Conservation (phyloP, 2,113 vertebrate species). For the Bos indicus region DNA sequence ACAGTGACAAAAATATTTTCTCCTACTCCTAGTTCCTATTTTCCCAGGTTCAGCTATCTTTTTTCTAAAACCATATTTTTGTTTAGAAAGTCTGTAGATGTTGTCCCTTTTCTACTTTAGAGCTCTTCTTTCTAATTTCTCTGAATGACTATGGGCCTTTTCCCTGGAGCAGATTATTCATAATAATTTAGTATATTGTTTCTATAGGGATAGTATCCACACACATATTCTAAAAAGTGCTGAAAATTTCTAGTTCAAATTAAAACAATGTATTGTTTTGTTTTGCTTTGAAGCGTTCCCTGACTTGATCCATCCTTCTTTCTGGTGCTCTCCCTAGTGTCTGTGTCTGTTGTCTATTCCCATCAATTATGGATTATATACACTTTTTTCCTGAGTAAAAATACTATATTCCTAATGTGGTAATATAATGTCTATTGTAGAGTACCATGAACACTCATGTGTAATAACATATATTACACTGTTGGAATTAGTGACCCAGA, state of each 20-base stretch:
- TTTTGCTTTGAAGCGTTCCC: not conserved
- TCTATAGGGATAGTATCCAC: not conserved
- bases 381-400: not conserved
- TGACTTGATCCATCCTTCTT: not conserved
- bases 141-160: not conserved
- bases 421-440: not conserved
- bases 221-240: not conserved
- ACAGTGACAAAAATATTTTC: not conserved
- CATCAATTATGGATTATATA: not conserved
- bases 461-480: not conserved
- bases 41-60: not conserved
- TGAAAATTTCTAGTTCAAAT: not conserved
- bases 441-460: not conserved
- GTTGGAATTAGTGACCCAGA: not conserved
- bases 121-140: not conserved
- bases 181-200: not conserved
- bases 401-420: not conserved
- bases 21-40: not conserved
- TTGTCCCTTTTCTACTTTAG: not conserved
- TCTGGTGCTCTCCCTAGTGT: not conserved
- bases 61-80: not conserved
- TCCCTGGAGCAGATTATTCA: not conserved
- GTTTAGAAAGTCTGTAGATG: not conserved
- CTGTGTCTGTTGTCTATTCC: not conserved
- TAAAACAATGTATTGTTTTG: not conserved